Evolutionary conservation across 2,113 vertebrate genomes (phyloP), one percentile per base, ranked within the genome.

Genomic region (Glaucidium brasilianum): DNA sequence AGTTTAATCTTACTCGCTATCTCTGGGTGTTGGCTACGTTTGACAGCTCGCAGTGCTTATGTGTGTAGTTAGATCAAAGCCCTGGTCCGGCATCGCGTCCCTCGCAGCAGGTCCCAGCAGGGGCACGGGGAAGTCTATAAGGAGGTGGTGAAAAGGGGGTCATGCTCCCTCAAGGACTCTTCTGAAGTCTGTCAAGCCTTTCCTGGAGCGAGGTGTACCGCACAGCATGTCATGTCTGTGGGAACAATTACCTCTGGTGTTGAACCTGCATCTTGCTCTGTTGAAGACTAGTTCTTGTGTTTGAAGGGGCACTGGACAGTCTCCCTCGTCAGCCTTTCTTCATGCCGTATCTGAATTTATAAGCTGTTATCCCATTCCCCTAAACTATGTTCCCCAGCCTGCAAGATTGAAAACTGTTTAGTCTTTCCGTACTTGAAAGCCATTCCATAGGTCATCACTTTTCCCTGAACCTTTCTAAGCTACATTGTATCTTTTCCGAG

Each of bases 31-130:
- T 62, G 74, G 7, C 39, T 17, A 2, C 10, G 1, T 67, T 20
- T 21, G 37, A 3, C n/a, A 20, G 30, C 20, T 29, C 5, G 5
- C 23, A 2, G n/a, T 3, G 62, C 47, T 37, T 11, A 0, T 4
- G n/a, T 10, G 37, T 4, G 2, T 12, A 5, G 34, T 5, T 11
- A 2, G 27, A 12, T 34, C 21, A 41, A 11, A 79, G 60, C 23
- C 25, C 11, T 30, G 45, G 5, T 25, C 49, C 15, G 5, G 37
- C 23, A 1, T 20, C 17, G 4, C 3, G 3, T 12, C 21, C 20
- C 5, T 20, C 1, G 10, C 35, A 29, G 35, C 49, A 18, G 18
- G 25, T 80, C 17, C 15, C 25, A 16, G 0, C 34, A 11, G 80
- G 41, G 25, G 6, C 35, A 2, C 30, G 6, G 32, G 49, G 52